Conservation (phyloP, 2,888 invertebrate genomes). For the Drosophila eohydei region DNA sequence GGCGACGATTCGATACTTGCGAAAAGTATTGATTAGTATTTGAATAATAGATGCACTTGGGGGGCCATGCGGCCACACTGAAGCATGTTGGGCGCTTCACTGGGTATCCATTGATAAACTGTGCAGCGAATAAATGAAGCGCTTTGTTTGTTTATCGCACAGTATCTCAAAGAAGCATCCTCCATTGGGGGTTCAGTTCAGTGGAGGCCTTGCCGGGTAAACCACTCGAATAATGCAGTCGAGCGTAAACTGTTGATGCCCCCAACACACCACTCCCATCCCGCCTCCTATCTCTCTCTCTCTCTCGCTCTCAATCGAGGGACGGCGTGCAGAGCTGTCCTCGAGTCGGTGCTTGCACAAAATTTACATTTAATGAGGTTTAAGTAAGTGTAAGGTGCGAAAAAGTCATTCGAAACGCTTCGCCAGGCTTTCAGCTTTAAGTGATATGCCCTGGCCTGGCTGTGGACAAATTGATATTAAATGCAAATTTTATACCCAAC, state of each 20-base stretch:
- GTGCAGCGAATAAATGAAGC: conserved; percentile 36
- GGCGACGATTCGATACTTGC: conserved; percentile 36
- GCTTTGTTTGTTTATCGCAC: conserved; percentile 63
- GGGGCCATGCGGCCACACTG: conserved; percentile 18
- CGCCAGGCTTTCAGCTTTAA: conserved; percentile 34
- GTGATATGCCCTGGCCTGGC: conserved; percentile 23
- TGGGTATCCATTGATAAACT: conserved; percentile 28
- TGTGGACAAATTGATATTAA: conserved; percentile 42
- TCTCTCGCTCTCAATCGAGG: neutral
- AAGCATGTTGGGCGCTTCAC: neutral
- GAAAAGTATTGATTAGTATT: conserved; percentile 68
- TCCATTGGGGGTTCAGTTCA: conserved; percentile 20
- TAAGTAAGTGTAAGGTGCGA: conserved; percentile 64
- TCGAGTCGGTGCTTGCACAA: conserved; percentile 48
- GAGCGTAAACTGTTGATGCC: conserved; percentile 68
- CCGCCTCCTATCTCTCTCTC: neutral
- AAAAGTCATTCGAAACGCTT: conserved; percentile 44
- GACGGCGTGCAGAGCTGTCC: conserved; percentile 12
- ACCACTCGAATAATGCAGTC: conserved; percentile 69
- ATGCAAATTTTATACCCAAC: conserved; percentile 44
- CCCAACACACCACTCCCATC: neutral
- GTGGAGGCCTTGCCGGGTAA: conserved; percentile 38
- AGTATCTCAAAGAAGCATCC: conserved; percentile 52
- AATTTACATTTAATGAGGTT: conserved; percentile 78
- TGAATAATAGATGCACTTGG: conserved; percentile 68